Evolutionary conservation across 2,797 vertebrate genomes (phyloP).

Genomic region (Neomorphus geoffroyi): DNA sequence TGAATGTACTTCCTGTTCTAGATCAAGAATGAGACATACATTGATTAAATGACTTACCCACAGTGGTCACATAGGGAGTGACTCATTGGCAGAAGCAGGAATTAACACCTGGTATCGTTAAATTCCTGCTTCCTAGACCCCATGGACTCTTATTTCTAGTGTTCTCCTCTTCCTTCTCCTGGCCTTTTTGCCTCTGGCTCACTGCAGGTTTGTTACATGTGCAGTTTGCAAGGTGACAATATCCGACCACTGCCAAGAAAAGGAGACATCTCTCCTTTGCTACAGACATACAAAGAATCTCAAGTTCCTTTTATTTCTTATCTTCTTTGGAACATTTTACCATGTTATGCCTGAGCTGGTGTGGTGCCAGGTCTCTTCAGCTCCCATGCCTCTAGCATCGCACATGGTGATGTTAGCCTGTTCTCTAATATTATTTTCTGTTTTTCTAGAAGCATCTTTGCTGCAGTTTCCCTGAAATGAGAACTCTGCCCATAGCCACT

Average conservation of each 20-base stretch:
- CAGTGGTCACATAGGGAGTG: not conserved
- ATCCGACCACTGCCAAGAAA: not conserved
- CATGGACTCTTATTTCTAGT: not conserved
- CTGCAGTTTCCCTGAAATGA: not conserved
- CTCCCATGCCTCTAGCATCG: not conserved
- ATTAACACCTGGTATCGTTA: not conserved
- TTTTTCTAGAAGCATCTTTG: not conserved
- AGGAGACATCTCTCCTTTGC: not conserved
- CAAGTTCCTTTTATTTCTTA: not conserved
- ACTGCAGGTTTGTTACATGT: not conserved
- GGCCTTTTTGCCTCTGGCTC: not conserved
- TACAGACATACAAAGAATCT: not conserved
- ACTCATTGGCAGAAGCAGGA: not conserved
- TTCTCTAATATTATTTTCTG: not conserved
- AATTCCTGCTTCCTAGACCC: not conserved
- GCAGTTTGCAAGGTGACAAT: not conserved
- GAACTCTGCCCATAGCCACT: not conserved
- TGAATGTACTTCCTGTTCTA: constrained; percentile 5
- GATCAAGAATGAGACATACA: not conserved
- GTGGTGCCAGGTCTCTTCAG: not conserved
- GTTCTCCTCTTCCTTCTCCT: not conserved
- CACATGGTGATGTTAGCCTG: not conserved
- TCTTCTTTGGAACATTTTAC: not conserved
- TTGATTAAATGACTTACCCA: not conserved
- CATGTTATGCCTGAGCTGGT: not conserved